A percentile compares a stretch with the other conserved stretches of the same genome.
These are phyloP conservation scores for Ennomos quercinarius DNA, from an alignment of 2,888 invertebrate species.

Conservation along the genomic window DNA sequence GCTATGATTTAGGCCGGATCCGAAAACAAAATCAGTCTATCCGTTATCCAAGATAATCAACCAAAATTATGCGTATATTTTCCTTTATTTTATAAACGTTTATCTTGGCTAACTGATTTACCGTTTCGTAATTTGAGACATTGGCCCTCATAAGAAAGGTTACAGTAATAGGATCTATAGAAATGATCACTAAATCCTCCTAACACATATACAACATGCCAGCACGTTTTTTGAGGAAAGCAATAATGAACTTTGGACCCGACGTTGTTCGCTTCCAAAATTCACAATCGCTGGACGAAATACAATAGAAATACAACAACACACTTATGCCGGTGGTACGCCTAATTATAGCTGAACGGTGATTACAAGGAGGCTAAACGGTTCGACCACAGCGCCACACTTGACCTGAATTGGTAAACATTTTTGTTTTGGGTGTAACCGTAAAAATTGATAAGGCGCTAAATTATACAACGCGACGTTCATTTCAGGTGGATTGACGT, in stretches of 20 bases:
- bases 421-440: constrained; percentile 23
- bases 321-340: constrained; percentile 65
- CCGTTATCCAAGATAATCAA: constrained; percentile 20
- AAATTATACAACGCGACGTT: constrained; percentile 16
- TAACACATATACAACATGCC: constrained; percentile 81
- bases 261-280: constrained; percentile 38
- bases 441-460: constrained; percentile 11
- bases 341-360: constrained; percentile 65
- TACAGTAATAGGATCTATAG: constrained; percentile 31
- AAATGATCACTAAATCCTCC: constrained; percentile 46
- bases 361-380: constrained; percentile 63
- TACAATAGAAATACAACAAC: constrained; percentile 55
- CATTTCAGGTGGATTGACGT: constrained; percentile 3
- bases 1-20: constrained; percentile 21
- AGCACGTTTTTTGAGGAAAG: constrained; percentile 37
- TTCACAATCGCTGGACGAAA: constrained; percentile 50
- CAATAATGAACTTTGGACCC: constrained; percentile 40
- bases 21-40: constrained; percentile 2
- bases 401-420: constrained; percentile 27
- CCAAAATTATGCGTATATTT: no score
- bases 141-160: constrained; percentile 30
- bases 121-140: constrained; percentile 3
- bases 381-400: constrained; percentile 55
- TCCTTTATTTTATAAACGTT: not conserved
- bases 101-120: constrained; percentile 15